Percentiles rank a stretch among this genome's conserved stretches.
phyloP scores from a whole-genome alignment of 2,113 vertebrate genomes.

The Sinocyclocheilus rhinocerous region DNA sequence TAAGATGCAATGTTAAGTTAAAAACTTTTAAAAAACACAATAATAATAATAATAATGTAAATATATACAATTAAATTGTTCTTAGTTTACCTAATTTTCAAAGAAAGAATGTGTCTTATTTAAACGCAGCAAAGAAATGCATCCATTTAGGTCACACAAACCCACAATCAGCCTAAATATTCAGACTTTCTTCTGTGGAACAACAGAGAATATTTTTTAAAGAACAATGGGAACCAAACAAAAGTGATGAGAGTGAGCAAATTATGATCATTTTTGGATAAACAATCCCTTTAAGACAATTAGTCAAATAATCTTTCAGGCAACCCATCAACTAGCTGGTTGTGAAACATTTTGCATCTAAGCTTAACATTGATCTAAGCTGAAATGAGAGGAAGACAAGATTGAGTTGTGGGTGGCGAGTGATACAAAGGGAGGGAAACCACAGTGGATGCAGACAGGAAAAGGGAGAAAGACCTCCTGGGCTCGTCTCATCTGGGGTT shows the following conservation, averaged over 20 bases:
- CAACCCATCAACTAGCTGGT: background rate
- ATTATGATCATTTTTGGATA: background rate
- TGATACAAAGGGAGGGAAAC: background rate
- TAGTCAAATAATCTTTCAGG: background rate
- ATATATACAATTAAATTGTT: background rate
- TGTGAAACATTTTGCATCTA: background rate
- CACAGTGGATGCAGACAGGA: conserved; percentile 27
- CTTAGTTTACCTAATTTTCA: background rate
- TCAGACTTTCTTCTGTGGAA: background rate
- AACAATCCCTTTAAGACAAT: background rate
- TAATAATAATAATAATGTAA: conserved; percentile 34
- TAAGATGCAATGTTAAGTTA: no score
- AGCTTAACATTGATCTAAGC: background rate
- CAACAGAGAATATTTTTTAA: background rate
- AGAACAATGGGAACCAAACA: background rate
- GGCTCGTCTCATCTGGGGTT: conserved; percentile 14
- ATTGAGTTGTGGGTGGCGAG: background rate
- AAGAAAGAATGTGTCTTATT: background rate
- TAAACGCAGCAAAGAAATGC: background rate
- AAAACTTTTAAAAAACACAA: no score
- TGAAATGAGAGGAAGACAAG: conserved; percentile 1
- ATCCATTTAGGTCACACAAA: background rate
- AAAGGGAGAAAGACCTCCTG: conserved; percentile 28
- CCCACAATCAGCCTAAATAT: background rate
- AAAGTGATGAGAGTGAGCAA: background rate